phyloP scores from a whole-genome alignment of 2,113 vertebrate genomes.

The Rhinoptilus africanus region DNA sequence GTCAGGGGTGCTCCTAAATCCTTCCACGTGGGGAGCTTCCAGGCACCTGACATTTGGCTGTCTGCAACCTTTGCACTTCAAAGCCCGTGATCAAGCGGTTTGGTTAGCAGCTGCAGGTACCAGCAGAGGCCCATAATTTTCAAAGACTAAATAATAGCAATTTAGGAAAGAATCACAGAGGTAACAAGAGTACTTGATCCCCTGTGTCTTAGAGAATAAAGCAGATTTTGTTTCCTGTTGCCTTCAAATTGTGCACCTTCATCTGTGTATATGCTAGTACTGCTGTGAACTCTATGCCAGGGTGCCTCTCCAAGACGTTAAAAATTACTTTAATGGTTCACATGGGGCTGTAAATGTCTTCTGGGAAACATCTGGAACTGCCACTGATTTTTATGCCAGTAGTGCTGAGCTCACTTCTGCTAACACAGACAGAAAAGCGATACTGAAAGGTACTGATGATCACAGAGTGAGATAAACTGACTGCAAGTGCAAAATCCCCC shows the following conservation, averaged over 20 bases:
- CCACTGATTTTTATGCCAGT: neutral
- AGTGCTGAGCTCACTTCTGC: neutral
- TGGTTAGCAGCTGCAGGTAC: slow-evolving; percentile 56
- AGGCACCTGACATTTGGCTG: slow-evolving; percentile 38
- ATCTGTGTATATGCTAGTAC: neutral
- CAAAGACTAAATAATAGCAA: neutral
- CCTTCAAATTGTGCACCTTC: neutral
- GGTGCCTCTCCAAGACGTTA: neutral
- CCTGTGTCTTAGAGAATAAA: neutral
- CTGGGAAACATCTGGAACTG: neutral
- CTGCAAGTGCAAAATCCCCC: neutral
- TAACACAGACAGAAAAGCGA: neutral
- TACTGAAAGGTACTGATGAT: neutral
- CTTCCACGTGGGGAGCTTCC: slow-evolving; percentile 19
- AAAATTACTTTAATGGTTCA: neutral
- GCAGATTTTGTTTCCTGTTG: neutral
- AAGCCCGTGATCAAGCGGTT: slow-evolving; percentile 29
- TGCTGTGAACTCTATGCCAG: neutral
- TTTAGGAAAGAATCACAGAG: slow-evolving; percentile 27
- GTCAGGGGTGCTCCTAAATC: neutral
- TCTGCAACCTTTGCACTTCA: slow-evolving; percentile 48
- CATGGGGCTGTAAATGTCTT: neutral
- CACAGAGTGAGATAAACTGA: neutral
- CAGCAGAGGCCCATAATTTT: slow-evolving; percentile 12
- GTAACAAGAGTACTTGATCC: neutral